Conservation (phyloP, 2,888 invertebrate genomes). For the Heteropelma amictum region DNA sequence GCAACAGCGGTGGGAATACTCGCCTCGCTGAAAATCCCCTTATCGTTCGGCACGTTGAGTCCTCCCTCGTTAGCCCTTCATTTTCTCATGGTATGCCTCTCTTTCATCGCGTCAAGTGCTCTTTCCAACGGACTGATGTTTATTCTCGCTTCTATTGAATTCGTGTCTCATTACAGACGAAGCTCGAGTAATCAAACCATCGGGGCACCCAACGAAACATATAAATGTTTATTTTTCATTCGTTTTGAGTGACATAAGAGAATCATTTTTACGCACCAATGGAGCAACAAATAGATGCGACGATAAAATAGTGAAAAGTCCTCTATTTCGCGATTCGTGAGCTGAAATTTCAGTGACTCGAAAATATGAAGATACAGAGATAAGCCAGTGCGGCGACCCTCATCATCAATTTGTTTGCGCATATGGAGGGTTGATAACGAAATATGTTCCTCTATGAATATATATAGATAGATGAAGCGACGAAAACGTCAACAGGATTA, state of each 20-base stretch:
- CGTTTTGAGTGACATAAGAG: neutral
- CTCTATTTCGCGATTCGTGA: no score
- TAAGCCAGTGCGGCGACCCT: no score
- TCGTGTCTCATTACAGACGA: constrained; percentile 49
- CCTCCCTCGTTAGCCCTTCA: constrained; percentile 33
- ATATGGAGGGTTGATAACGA: neutral
- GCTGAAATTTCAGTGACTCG: neutral
- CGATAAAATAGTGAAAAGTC: no score
- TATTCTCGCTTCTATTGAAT: constrained; percentile 46
- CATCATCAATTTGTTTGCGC: neutral
- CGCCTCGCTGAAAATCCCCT: constrained; percentile 27
- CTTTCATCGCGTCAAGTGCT: constrained; percentile 31
- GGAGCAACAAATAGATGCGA: no score
- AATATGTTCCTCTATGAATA: neutral
- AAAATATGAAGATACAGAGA: no score
- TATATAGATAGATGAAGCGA: constrained; percentile 4
- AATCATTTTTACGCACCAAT: no score
- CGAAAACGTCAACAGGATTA: constrained; percentile 48
- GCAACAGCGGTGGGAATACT: constrained; percentile 17
- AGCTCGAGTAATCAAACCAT: constrained; percentile 20
- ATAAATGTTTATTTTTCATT: neutral
- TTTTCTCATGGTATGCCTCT: constrained; percentile 1
- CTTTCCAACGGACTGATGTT: constrained; percentile 44
- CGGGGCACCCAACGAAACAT: neutral
- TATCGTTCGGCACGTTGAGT: constrained; percentile 39